phyloP scores from a whole-genome alignment of 1,140 invertebrate species.

The Ceratina japonica region DNA sequence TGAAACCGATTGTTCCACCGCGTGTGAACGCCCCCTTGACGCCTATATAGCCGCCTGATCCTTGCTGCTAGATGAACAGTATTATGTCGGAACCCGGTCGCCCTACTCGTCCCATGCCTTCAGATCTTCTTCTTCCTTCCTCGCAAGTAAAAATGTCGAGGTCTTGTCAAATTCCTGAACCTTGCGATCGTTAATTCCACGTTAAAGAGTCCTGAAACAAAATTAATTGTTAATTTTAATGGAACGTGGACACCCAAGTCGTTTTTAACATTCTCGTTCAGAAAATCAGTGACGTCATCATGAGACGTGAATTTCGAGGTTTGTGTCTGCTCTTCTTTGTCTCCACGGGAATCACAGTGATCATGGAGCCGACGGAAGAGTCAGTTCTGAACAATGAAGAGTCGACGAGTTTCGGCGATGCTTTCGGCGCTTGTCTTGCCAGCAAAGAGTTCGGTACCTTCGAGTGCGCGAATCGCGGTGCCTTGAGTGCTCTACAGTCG shows the following conservation, averaged over 20 bases:
- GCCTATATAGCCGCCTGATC: slow-evolving; percentile 72
- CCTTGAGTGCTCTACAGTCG: slow-evolving; percentile 82
- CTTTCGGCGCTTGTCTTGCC: slow-evolving; percentile 65
- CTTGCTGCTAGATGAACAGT: slow-evolving; percentile 66
- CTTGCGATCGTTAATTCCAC: no score
- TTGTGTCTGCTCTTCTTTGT: slow-evolving; percentile 61
- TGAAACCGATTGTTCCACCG: slow-evolving; percentile 77
- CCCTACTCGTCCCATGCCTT: not conserved
- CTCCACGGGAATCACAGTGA: slow-evolving; percentile 67
- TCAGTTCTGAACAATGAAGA: slow-evolving; percentile 47
- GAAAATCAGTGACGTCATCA: slow-evolving; percentile 9
- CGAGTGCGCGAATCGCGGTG: slow-evolving; percentile 85
- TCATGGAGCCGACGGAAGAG: slow-evolving; percentile 66
- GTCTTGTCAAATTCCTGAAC: no score
- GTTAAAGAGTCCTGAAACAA: no score
- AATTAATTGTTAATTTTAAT: no score
- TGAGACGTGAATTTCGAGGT: slow-evolving; percentile 63
- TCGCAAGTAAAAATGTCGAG: no score
- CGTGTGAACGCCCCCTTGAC: slow-evolving; percentile 69
- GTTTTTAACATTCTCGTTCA: not conserved
- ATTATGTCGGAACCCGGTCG: slow-evolving; percentile 57
- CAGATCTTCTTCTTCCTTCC: no score
- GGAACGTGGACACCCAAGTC: no score
- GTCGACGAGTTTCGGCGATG: slow-evolving; percentile 62
- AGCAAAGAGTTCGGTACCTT: slow-evolving; percentile 66